Conservation (phyloP, 2,888 invertebrate species). For the Prosopocoilus inquinatus region DNA sequence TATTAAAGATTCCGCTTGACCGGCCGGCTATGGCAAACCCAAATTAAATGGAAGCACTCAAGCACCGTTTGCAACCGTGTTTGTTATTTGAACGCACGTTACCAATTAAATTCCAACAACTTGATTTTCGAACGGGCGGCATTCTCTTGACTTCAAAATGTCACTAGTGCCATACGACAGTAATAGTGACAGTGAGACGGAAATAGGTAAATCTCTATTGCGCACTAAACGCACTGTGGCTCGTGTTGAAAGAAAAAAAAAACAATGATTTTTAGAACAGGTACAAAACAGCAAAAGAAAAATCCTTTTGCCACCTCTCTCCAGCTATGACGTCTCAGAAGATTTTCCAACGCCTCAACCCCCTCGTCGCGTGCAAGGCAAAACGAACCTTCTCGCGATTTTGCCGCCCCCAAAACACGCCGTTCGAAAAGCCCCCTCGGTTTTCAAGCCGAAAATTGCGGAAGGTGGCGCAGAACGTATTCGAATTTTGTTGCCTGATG, state of each 20-base stretch:
- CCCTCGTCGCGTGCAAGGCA: neutral
- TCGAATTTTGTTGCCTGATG: neutral
- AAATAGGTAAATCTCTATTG: neutral
- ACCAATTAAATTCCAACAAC: too few relatives aligned
- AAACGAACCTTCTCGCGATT: neutral
- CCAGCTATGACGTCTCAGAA: neutral
- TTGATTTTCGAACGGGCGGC: too few relatives aligned
- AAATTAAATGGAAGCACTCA: too few relatives aligned
- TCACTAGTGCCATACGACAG: slow-evolving; percentile 5
- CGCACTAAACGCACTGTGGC: too few relatives aligned
- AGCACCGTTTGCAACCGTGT: too few relatives aligned
- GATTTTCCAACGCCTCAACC: neutral
- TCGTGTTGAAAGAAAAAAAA: too few relatives aligned
- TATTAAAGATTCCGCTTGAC: too few relatives aligned
- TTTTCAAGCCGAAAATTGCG: neutral
- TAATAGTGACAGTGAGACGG: slow-evolving; percentile 1
- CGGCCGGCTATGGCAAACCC: too few relatives aligned
- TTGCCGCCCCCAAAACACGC: neutral
- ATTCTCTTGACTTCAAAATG: neutral
- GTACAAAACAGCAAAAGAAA: too few relatives aligned
- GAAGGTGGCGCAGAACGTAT: neutral
- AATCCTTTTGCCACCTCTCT: neutral
- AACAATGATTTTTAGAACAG: too few relatives aligned
- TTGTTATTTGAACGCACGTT: too few relatives aligned
- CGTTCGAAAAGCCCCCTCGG: neutral